Evolutionary conservation across 2,888 invertebrate species (phyloP).

Genomic region (Aleiodes alternator): DNA sequence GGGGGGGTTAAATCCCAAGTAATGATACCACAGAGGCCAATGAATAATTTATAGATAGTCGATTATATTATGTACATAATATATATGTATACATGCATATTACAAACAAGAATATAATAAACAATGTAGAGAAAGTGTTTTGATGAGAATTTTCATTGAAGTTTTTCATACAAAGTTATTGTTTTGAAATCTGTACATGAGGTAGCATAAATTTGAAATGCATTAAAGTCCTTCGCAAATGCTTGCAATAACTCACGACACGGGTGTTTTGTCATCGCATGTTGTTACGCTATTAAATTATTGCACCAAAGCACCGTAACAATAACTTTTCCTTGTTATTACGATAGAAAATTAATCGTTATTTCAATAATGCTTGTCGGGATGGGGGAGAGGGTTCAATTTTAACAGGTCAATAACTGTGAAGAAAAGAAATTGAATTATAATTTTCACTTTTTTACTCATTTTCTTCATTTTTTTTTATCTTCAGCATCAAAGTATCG

Average conservation of each 20-base stretch:
- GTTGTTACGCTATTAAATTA: conserved; percentile 32
- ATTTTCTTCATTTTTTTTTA: not conserved
- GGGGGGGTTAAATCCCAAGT: not conserved
- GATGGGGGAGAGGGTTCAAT: too few species aligned
- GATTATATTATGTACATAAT: not conserved
- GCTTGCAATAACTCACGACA: conserved; percentile 20
- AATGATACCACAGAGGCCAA: not conserved
- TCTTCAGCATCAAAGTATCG: conserved; percentile 9
- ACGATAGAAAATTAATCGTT: conserved; percentile 25
- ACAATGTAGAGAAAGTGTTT: not conserved
- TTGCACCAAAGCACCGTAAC: conserved; percentile 4
- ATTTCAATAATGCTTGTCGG: not conserved
- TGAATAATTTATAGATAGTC: not conserved
- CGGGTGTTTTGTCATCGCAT: conserved; percentile 31
- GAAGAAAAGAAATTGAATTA: not conserved
- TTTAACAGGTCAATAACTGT: too few species aligned
- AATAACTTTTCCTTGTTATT: conserved; percentile 27
- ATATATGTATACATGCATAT: too few species aligned
- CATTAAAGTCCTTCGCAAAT: not conserved
- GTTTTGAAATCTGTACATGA: not conserved
- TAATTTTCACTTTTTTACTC: conserved; percentile 9
- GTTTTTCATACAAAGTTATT: not conserved
- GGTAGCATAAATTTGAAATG: not conserved
- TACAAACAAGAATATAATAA: not conserved
- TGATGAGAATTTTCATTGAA: not conserved